phyloP scores from a whole-genome alignment of 2,113 vertebrate genomes.

The Charina bottae region DNA sequence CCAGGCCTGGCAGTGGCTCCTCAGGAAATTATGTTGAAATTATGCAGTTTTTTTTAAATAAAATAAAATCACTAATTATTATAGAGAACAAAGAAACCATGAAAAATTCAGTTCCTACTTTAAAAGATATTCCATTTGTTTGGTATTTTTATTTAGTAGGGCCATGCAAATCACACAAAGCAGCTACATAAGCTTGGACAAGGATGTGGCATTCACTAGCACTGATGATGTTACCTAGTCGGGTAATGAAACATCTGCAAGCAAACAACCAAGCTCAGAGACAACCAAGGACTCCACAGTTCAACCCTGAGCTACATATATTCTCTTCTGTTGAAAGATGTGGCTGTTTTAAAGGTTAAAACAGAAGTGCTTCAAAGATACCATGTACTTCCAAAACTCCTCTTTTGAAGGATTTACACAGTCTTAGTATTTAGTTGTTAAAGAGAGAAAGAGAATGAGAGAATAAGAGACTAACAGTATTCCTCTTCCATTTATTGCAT shows the following conservation, averaged over 20 bases:
- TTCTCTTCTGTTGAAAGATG: neutral
- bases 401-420: neutral
- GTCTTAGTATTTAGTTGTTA: neutral
- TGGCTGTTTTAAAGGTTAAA: neutral
- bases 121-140: neutral
- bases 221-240: too few relatives aligned
- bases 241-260: neutral
- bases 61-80: slow-evolving; percentile 6
- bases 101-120: neutral
- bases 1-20: too few relatives aligned
- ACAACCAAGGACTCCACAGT: neutral
- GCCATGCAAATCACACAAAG: too few relatives aligned
- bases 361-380: neutral
- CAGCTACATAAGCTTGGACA: neutral
- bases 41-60: slow-evolving; percentile 14
- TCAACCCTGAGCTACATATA: neutral
- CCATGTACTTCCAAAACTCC: neutral
- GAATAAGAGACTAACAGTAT: neutral
- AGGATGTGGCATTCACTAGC: neutral
- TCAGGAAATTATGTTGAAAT: neutral
- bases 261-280: neutral
- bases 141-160: neutral
- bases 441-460: neutral
- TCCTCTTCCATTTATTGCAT: neutral
- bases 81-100: slow-evolving; percentile 36